These are phyloP conservation scores for Oryzias curvinotus DNA, from an alignment of 2,113 vertebrate genomes.

Conservation along the genomic window DNA sequence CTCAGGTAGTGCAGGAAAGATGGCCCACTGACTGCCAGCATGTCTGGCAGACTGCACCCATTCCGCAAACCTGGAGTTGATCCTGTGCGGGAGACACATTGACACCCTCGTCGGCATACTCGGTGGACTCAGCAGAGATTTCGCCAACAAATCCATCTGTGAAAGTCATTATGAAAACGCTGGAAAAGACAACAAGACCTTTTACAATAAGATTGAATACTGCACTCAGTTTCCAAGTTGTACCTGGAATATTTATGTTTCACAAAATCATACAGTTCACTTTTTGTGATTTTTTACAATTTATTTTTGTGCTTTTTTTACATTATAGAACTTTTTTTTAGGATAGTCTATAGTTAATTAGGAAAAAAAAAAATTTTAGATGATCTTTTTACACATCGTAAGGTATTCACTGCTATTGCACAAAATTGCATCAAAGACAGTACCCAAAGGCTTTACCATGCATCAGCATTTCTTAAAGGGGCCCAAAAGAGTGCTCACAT, in stretches of 20 bases:
- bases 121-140: conserved; percentile 62
- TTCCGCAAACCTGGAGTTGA: conserved; percentile 75
- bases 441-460: conserved; percentile 46
- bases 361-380: no score
- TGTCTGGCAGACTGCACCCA: conserved; percentile 77
- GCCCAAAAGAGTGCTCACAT: conserved; percentile 61
- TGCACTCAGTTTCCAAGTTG: conserved; percentile 25
- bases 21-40: conserved; percentile 70
- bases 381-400: no score
- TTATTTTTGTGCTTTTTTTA: neutral
- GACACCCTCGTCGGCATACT: conserved; percentile 71
- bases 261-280: no score
- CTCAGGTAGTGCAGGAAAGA: conserved; percentile 75
- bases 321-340: neutral
- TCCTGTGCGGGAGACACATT: conserved; percentile 75
- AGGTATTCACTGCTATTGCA: neutral
- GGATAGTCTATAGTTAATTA: neutral
- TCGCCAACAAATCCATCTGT: conserved; percentile 77
- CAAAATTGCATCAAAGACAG: conserved; percentile 8
- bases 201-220: conserved; percentile 31
- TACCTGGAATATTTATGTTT: neutral
- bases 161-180: conserved; percentile 72
- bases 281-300: no score
- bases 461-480: conserved; percentile 68
- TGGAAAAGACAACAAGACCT: conserved; percentile 66